These are phyloP conservation scores for Drosophila cyrtoloma DNA, from an alignment of 2,888 invertebrate genomes.

Conservation along the genomic window DNA sequence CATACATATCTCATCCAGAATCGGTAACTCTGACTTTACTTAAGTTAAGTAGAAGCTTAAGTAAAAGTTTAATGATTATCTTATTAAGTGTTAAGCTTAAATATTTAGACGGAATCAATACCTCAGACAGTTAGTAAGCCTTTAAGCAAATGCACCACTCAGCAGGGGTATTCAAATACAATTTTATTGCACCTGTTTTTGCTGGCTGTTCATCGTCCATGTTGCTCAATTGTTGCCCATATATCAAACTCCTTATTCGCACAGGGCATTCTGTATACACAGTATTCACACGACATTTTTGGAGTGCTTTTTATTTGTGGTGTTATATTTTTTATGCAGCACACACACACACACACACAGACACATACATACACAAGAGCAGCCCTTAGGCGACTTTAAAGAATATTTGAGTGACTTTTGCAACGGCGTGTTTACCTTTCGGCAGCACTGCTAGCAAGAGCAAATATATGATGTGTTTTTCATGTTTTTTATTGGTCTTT, in stretches of 20 bases:
- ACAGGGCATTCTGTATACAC: constrained; percentile 14
- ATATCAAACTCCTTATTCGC: constrained; percentile 38
- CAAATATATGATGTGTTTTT: constrained; percentile 6
- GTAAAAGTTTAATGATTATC: neutral
- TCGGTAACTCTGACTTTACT: neutral
- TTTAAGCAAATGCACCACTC: neutral
- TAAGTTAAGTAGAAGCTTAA: neutral
- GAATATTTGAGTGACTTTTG: constrained; percentile 44
- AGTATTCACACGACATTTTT: constrained; percentile 27
- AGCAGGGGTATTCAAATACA: constrained; percentile 1
- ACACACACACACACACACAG: neutral
- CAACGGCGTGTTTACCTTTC: constrained; percentile 17
- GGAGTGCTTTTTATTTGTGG: constrained; percentile 9
- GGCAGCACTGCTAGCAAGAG: neutral
- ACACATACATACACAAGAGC: neutral
- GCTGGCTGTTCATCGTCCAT: neutral
- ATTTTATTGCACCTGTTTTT: constrained; percentile 12
- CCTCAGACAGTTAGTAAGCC: neutral
- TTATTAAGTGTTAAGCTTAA: neutral
- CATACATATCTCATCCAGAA: neutral
- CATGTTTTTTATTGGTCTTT: constrained; percentile 4
- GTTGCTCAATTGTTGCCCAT: constrained; percentile 36
- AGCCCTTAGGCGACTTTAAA: constrained; percentile 30
- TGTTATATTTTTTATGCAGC: constrained; percentile 12
- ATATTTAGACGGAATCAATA: neutral